Evolutionary conservation across 2,113 vertebrate genomes (phyloP), one percentile per base, ranked within the genome.

Genomic region (Capricornis sumatraensis): DNA sequence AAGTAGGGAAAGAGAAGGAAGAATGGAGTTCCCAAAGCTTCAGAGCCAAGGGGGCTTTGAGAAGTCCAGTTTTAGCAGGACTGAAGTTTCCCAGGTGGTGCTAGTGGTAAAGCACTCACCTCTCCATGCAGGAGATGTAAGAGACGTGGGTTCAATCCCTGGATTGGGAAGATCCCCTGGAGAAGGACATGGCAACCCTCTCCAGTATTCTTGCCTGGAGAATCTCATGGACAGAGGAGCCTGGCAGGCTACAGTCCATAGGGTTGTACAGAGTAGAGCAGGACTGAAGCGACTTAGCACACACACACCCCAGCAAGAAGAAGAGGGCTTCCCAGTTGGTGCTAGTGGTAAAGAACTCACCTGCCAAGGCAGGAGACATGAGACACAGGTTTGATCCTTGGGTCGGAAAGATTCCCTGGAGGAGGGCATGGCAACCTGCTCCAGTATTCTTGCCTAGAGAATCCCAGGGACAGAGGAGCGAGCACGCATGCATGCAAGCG

Each of bases 401-500:
- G 36, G 36, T 74, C 0, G 0, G 71, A 40, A 74, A 43, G 71
- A 43, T 43, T 74, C 36, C 67, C 67, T 74, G 67, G 19, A 74
- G 36, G 67, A 74, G 36, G 36, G 5, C 19, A 13, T 74, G 36
- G 19, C 36, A 43, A 40, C 67, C 21, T 13, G 11, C 67, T 74
- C 67, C 21, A 43, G 71, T 74, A 40, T 14, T 43, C 71, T 25
- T 74, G 71, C 71, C 36, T 25, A 0, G 10, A 74, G 71, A 74
- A 43, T 43, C 71, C 36, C 71, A 74, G n/a, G 36, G 36, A 14
- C 71, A 76, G 23, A 76, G 23, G 23, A 27, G 40, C 23, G 40
- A 15, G 40, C 12, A 43, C 0, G 1, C 36, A 3, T 14, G 23
- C 23, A 76, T 27, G 6, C 10, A 57, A 83, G n/a, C 71, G 91